A percentile compares a stretch with the other conserved stretches of the same genome.
phyloP scores from a whole-genome alignment of 2,888 invertebrate species.

The Drosophila macrothrix region DNA sequence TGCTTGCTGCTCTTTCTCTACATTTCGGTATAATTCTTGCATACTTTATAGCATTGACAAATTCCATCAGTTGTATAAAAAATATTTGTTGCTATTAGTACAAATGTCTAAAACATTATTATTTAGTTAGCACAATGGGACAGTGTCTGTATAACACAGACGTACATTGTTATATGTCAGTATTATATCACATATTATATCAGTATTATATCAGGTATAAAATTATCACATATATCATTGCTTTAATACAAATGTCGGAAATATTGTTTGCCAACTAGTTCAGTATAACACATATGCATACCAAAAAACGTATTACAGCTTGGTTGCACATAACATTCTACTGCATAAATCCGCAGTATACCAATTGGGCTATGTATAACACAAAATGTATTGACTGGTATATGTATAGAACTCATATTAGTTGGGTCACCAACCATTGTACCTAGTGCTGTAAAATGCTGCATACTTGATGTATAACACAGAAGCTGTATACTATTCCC shows the following conservation, averaged over 20 bases:
- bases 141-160: background rate
- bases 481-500: constrained; percentile 3
- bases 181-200: too few relatives aligned
- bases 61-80: background rate
- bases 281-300: background rate
- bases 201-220: background rate
- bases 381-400: background rate
- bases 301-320: background rate
- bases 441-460: background rate
- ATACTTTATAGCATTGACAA: background rate
- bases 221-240: background rate
- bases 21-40: background rate
- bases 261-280: too few relatives aligned
- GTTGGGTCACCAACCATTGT: background rate
- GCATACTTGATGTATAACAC: background rate
- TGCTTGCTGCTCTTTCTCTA: background rate
- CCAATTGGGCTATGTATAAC: background rate
- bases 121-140: background rate
- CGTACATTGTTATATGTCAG: too few relatives aligned
- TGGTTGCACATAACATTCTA: background rate
- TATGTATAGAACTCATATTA: background rate
- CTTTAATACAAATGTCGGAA: background rate
- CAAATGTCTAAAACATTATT: too few relatives aligned
- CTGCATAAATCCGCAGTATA: background rate
- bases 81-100: background rate